Evolutionary conservation across 2,113 vertebrate species (phyloP).

Genomic region (Perccottus glenii): DNA sequence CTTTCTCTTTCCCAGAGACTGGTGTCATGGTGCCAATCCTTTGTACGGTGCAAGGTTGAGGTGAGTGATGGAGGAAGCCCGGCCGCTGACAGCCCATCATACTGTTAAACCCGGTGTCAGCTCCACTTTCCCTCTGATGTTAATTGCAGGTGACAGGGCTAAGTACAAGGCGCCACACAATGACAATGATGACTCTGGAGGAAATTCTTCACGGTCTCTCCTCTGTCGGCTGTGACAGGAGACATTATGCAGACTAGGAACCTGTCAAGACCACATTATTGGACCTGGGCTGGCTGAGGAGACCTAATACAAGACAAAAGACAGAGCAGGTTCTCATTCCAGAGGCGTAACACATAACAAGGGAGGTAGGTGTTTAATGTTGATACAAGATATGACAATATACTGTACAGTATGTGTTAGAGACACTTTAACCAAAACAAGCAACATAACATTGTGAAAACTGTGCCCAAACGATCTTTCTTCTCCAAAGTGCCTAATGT

Average conservation of each 20-base stretch:
- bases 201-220: constrained; percentile 68
- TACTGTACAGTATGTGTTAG: too few species aligned
- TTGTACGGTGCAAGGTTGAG: constrained; percentile 25
- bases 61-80: constrained; percentile 33
- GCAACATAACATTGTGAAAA: too few species aligned
- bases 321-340: neutral
- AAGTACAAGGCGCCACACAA: constrained; percentile 71
- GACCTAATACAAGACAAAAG: constrained; percentile 17
- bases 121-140: constrained; percentile 61
- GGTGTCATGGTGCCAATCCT: neutral
- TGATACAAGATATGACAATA: too few species aligned
- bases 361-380: neutral
- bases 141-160: constrained; percentile 80
- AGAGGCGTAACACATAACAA: neutral
- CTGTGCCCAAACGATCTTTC: too few species aligned
- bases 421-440: too few species aligned
- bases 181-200: constrained; percentile 71
- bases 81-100: constrained; percentile 64
- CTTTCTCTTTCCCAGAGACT: neutral
- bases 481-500: too few species aligned
- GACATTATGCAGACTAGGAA: constrained; percentile 64
- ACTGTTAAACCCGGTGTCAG: constrained; percentile 65
- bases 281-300: constrained; percentile 18
- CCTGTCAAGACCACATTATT: constrained; percentile 47
- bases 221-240: constrained; percentile 64